Conservation (phyloP, 2,888 invertebrate species). For the Pachliopta kotzebuea region DNA sequence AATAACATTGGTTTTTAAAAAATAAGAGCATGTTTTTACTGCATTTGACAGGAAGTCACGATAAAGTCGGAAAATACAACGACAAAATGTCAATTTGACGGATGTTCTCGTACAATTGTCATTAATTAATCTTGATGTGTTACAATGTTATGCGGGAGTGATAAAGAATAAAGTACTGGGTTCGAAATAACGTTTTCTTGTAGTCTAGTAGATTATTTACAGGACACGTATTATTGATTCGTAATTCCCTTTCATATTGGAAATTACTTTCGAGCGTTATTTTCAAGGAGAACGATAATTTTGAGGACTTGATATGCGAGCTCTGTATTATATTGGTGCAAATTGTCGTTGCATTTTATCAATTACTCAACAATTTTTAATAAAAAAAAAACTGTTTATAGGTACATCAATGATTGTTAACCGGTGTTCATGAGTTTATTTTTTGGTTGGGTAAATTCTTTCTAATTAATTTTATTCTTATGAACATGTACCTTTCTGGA, state of each 20-base stretch:
- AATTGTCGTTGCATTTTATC: too few species aligned
- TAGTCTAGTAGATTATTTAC: not conserved
- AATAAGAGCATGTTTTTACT: not conserved
- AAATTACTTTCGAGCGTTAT: not conserved
- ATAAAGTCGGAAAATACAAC: slow-evolving; percentile 10
- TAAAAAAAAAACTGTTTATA: too few species aligned
- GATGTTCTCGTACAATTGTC: slow-evolving; percentile 12
- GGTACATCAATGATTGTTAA: too few species aligned
- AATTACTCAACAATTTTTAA: too few species aligned
- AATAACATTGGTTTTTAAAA: too few species aligned
- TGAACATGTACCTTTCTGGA: too few species aligned
- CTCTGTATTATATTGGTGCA: too few species aligned
- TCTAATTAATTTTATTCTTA: too few species aligned
- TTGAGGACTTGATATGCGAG: not conserved
- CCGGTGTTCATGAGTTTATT: too few species aligned
- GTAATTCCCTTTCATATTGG: not conserved
- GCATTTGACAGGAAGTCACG: slow-evolving; percentile 8
- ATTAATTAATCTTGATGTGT: slow-evolving; percentile 14
- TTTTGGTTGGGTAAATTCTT: too few species aligned
- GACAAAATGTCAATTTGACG: slow-evolving; percentile 15
- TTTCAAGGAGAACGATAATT: not conserved
- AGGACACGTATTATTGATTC: not conserved
- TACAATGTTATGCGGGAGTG: not conserved
- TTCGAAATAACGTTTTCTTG: not conserved
- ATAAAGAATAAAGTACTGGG: not conserved